Base-by-base conservation (phyloP, 1,140 invertebrate genomes). In the Thalassaphorura encarpata region DNA sequence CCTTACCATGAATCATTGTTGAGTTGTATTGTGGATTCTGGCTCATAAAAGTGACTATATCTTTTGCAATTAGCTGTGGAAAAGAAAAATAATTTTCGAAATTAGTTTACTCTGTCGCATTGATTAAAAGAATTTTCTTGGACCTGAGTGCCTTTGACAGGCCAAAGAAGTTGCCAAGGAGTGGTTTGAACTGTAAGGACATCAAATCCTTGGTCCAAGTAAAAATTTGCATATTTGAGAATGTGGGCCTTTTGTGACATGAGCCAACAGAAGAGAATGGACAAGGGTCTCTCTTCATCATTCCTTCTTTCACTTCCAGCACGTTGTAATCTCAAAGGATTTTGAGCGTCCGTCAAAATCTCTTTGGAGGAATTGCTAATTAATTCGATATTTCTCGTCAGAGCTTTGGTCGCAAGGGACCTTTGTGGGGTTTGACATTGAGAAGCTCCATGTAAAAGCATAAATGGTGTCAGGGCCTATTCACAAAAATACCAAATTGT, bases 251-350 rank as follows among this genome's bases (percentile, higher is more conserved):
- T 68, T 58, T 73, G 70, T 6, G 74, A 72, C 53, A 70, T 58
- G 63, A 76, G 67, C 75, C 75, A 76, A 28, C 69, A 68, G 27
- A 74, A 67, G 15, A 76, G 61, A 13, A 76, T 45, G 15, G 70
- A 66, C 27, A 75, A 60, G 4, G 72, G 73, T 42, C 60, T 16
- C 6, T 11, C 11, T 11, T 45, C 50, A n/a, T 55, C 53, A n/a
- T n/a, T n/a, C n/a, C n/a, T n/a, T n/a, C n/a, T n/a, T 23, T 53
- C n/a, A n/a, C 23, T 29, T 5, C 43, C 39, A 36, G 33, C 53
- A 42, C 23, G 6, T 26, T 23, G 26, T 29, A 60, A n/a, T 50
- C 60, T 57, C 15, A 63, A 41, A 33, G 43, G 19, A 33, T 50
- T 19, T 15, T 45, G 21, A 24, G 56, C 24, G 28, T 23, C 26